phyloP scores from a whole-genome alignment of 53 echinoderm and acorn worm genomes.

The Luidia sarsii region DNA sequence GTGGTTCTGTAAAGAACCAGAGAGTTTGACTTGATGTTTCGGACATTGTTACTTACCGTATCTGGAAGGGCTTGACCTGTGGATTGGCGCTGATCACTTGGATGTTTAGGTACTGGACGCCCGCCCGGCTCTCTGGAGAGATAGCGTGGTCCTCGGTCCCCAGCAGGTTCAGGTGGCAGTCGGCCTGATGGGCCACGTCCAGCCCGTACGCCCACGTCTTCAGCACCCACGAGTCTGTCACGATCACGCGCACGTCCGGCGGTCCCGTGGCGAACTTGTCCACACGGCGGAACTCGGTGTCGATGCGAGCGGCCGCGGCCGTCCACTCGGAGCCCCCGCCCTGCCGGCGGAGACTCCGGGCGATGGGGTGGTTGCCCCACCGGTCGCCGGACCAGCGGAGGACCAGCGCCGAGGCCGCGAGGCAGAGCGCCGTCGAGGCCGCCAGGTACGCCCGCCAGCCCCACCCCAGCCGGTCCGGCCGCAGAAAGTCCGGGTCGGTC shows the following conservation, averaged over 20 bases:
- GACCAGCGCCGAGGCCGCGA: slow-evolving; percentile 16
- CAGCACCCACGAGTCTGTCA: slow-evolving; percentile 96
- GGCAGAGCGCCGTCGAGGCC: slow-evolving; percentile 27
- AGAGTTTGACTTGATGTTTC: no score
- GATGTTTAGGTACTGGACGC: slow-evolving; percentile 80
- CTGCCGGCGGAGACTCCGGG: slow-evolving; percentile 68
- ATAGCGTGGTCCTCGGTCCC: slow-evolving; percentile 78
- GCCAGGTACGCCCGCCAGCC: slow-evolving; percentile 61
- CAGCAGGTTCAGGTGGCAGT: slow-evolving; percentile 83
- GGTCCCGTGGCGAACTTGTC: slow-evolving; percentile 92
- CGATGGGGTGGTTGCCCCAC: slow-evolving; percentile 83
- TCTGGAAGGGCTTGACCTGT: slow-evolving; percentile 75
- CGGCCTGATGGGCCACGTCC: slow-evolving; percentile 79
- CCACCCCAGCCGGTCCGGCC: slow-evolving; percentile 22
- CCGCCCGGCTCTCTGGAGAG: slow-evolving; percentile 78
- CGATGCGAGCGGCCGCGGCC: slow-evolving; percentile 73
- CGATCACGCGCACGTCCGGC: slow-evolving; percentile 74
- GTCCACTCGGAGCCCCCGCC: slow-evolving; percentile 70
- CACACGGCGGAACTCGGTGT: slow-evolving; percentile 86
- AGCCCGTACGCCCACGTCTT: slow-evolving; percentile 77
- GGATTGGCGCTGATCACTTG: slow-evolving; percentile 76
- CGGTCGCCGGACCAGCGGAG: slow-evolving; percentile 67
- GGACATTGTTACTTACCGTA: slow-evolving; percentile 59
- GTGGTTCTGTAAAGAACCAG: no score
- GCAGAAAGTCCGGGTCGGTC: slow-evolving; percentile 65